Base-by-base conservation (phyloP, 2,113 vertebrate species). In the Puntigrus tetrazona region DNA sequence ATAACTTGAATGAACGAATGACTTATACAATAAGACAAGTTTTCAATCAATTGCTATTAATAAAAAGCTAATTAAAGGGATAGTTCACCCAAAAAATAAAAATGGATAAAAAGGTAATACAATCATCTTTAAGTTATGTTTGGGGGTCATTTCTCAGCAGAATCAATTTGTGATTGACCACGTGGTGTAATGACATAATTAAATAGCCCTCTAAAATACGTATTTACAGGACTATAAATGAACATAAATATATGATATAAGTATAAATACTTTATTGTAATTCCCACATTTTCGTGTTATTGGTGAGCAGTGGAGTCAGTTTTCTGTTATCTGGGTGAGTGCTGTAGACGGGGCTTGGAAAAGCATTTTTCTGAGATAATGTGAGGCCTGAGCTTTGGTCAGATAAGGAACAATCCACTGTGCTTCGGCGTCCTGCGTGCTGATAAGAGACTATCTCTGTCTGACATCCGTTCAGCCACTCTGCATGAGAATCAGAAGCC, bases 401-500 rank as follows among this genome's bases (percentile, higher is more conserved):
- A 83, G 88, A 90, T 90, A 89, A 90, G 74, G 72, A 81, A 79
- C 79, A 83, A 84, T 78, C 25, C 38, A 73, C 65, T 84, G 79
- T 86, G 86, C 83, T 73, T 47, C 81, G 86, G 89, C 84, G 89
- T 90, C 89, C 89, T 85, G 76, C 31, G 29, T 57, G 67, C 38
- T 86, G 89, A 90, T 90, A 87, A 90, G 80, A 75, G 72, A 16
- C 84, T 89, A 88, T 88, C 87, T 89, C 65, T 86, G 84, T 90
- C 86, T 87, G 82, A 85, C 87, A 90, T 90, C 89, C 84, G 55
- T 69, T 57, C 86, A 74, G 76, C 43, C 43, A 65, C 80, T 84
- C 47, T 57, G 77, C 41, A 59, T 69, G 72, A 59, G 52, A 36
- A 47, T 81, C 67, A 77, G 31, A 82, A 79, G 69, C 57, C 36